Base-by-base conservation (phyloP, 1,140 invertebrate genomes). In the Hormaphis cornu region DNA sequence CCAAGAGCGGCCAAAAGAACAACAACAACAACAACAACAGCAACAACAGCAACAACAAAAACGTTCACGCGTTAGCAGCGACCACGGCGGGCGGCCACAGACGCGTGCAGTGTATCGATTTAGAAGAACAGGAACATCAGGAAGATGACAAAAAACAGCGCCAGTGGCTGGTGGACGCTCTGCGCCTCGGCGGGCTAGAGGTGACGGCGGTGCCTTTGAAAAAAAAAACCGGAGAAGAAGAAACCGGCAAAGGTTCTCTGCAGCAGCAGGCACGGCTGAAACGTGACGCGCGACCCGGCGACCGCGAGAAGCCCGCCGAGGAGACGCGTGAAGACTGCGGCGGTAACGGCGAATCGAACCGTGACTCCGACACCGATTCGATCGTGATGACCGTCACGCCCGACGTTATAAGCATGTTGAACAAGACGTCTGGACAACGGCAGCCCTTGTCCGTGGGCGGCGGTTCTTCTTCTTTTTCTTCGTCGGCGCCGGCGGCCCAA, bases 141-240 rank as follows among this genome's bases (percentile, higher is more conserved):
- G 53, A 56, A 56, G 18, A 58, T 0, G 54, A 53, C n/a, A n/a
- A 58, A 24, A 44, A 28, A 20, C 33, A 33, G 7, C 59, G 70
- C 48, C 26, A 33, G 74, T 82, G 85, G 56, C 88, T 88, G 74
- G 77, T 89, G 8, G 87, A 89, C 61, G 87, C 88, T 26, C 78
- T 89, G 22, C 84, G 87, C 58, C 84, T 88, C 69, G 83, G 86
- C 5, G 87, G 87, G 0, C 78, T 88, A 7, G 86, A 89, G 74
- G 86, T 88, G 0, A 88, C 86, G 0, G 82, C 86, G 0, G 81
- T 88, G 0, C 78, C 74, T 33, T 76, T 58, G 75, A 71, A 78
- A 78, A 59, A 69, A 73, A 5, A 71, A 76, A 54, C 76, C 76
- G 5, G 76, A 73, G 46, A 54, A 69, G 53, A 63, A 24, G 30